Base-by-base conservation (phyloP, 2,113 vertebrate species). In the Malurus alboscapulatus region DNA sequence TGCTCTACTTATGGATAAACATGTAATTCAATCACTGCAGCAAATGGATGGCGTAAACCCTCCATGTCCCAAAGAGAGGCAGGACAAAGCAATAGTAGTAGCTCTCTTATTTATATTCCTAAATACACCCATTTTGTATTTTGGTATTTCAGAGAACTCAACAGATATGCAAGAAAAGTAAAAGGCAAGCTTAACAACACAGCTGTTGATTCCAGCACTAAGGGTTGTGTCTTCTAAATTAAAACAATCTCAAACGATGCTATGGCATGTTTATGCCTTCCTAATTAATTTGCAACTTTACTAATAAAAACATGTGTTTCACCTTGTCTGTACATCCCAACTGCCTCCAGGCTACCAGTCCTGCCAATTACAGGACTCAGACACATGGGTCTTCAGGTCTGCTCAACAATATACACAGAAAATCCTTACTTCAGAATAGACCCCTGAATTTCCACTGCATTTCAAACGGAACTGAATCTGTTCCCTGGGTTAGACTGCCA, bases 11-110 rank as follows among this genome's bases (percentile, higher is more conserved):
- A 96, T 71, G 95, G 97, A 94, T 94, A 96, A 95, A 96, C 95
- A 97, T 88, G 97, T 97, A 97, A 98, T 97, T 97, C 95, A 97
- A 98, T 98, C 96, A 93, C 93, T 81, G 87, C 73, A 92, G 96
- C 91, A 97, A 97, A 97, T 90, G 96, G 96, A 97, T 68, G 38
- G 91, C 61, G 12, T 86, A 96, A 95, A 93, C 93, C 87, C 90
- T 80, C 76, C 61, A 48, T 19, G 88, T 55, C 89, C 68, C 93
- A 91, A 96, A 87, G 4, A 71, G 88, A 90, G 69, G 62, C 30
- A 53, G 84, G 73, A 85, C 51, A 97, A 92, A 95, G 81, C 45
- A 32, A 63, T n/a, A n/a, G n/a, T n/a, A n/a, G 61, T 53, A 76
- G 79, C 75, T 51, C 59, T 88, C 51, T 34, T 34, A 86, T 72